Base-by-base conservation (phyloP, 2,888 invertebrate species). In the Eumacrocentrus americanus region DNA sequence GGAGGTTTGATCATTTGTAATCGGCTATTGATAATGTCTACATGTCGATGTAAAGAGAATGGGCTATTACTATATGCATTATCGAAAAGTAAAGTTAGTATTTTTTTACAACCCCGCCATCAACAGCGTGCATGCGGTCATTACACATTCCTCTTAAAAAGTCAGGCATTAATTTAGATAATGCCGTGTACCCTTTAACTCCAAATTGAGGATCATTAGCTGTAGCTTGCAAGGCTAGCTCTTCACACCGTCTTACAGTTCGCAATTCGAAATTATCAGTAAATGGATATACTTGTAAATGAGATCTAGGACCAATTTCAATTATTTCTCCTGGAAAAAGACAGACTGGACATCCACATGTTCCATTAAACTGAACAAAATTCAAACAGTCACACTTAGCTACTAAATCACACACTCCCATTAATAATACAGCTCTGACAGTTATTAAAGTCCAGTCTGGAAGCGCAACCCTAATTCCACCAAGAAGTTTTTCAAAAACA, bases 351-450 rank as follows among this genome's bases (percentile, higher is more conserved):
- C 65, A 65, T 7, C 62, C 62, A 44, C n/a, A 63, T 23, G 25
- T 5, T 14, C 55, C 61, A 57, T 65, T 65, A 53, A 42, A 53
- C 0, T 46, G 23, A 11, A 38, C 60, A 34, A 63, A 60, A 52
- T 63, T 61, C 1, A 65, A 38, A 34, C 63, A 65, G 6, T 58
- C 38, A 7, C 58, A 42, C 51, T 65, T 62, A 9, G 60, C 64
- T 47, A 62, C 60, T 11, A 62, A 16, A 62, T 65, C 64, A 12
- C 58, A 54, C 12, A 60, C 60, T n/a, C 64, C 62, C 42, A 51
- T 46, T 20, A 57, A 37, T 20, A 60, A 48, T 9, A 60, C 60
- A 4, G n/a, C n/a, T n/a, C n/a, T n/a, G n/a, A n/a, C n/a, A n/a
- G n/a, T n/a, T n/a, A n/a, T n/a, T n/a, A n/a, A n/a, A n/a, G n/a